These are phyloP conservation scores for Zootermopsis nevadensis DNA, from an alignment of 2,888 invertebrate species.

Conservation along the genomic window DNA sequence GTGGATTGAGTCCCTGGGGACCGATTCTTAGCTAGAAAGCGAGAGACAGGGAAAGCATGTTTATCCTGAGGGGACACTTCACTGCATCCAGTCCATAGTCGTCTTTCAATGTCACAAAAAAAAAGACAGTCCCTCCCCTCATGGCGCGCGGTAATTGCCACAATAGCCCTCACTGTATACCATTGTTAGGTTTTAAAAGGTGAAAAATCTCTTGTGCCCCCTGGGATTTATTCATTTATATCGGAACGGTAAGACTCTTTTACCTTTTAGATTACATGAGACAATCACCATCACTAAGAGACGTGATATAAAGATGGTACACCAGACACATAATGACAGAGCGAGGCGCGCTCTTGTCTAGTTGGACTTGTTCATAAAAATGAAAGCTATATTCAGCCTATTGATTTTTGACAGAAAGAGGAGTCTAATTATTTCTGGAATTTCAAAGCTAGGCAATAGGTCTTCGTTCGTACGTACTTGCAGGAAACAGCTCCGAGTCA, in stretches of 20 bases:
- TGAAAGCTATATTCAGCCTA: background rate
- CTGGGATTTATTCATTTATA: background rate
- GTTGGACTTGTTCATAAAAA: background rate
- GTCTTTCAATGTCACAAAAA: conserved; percentile 25
- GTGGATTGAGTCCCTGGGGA: conserved; percentile 47
- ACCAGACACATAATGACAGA: background rate
- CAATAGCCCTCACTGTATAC: background rate
- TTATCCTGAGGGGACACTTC: conserved; percentile 49
- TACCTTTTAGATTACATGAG: conserved; percentile 4
- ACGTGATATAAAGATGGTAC: background rate
- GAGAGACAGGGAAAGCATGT: conserved; percentile 27
- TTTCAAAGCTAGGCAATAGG: background rate
- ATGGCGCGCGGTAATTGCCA: conserved; percentile 5
- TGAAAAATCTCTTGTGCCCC: conserved; percentile 17
- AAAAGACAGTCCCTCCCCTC: background rate
- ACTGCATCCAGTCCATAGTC: conserved; percentile 16
- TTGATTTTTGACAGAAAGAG: background rate
- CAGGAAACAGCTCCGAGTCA: background rate
- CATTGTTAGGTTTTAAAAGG: conserved; percentile 10
- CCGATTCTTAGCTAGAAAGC: conserved; percentile 43
- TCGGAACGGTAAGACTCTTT: background rate
- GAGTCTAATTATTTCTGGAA: background rate
- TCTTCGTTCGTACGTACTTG: background rate
- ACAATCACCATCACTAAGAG: background rate
- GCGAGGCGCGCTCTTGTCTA: too few species aligned